Percentiles rank a stretch among this genome's conserved stretches.
Evolutionary conservation across 1,140 invertebrate species (phyloP).

Genomic region (Cherax destructor): DNA sequence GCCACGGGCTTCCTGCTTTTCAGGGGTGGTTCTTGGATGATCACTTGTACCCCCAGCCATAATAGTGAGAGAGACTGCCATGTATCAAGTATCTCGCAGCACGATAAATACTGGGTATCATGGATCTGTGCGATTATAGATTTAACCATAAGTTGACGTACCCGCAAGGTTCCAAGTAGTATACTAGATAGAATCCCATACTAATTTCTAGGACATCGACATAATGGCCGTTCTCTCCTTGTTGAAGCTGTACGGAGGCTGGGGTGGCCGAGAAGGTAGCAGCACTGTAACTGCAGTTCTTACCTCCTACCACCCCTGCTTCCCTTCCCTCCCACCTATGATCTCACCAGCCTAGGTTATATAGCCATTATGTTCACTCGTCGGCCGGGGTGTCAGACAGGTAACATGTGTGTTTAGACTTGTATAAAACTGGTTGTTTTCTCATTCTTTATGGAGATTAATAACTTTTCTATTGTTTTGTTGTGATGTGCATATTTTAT

Average conservation of each 20-base stretch:
- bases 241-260: conserved; percentile 29
- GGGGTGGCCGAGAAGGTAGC: conserved; percentile 6
- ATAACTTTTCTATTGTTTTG: conserved; percentile 60
- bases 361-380: conserved; percentile 38
- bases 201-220: conserved; percentile 55
- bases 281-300: neutral
- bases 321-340: conserved; percentile 13
- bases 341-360: conserved; percentile 40
- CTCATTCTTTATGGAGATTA: conserved; percentile 38
- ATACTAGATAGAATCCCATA: conserved; percentile 7
- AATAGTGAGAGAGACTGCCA: conserved; percentile 41
- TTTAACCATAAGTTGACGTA: conserved; percentile 56
- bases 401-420: conserved; percentile 45
- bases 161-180: conserved; percentile 38
- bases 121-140: conserved; percentile 56
- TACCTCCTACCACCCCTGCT: neutral
- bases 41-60: conserved; percentile 39
- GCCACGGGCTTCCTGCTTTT: conserved; percentile 43
- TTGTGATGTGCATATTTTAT: conserved; percentile 62
- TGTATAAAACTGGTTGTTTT: conserved; percentile 61
- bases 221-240: conserved; percentile 51
- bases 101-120: conserved; percentile 26
- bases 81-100: conserved; percentile 30
- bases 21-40: conserved; percentile 15
- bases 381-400: conserved; percentile 34